These are phyloP conservation scores for Eupsilia transversa DNA, from an alignment of 2,888 invertebrate genomes.

Conservation along the genomic window DNA sequence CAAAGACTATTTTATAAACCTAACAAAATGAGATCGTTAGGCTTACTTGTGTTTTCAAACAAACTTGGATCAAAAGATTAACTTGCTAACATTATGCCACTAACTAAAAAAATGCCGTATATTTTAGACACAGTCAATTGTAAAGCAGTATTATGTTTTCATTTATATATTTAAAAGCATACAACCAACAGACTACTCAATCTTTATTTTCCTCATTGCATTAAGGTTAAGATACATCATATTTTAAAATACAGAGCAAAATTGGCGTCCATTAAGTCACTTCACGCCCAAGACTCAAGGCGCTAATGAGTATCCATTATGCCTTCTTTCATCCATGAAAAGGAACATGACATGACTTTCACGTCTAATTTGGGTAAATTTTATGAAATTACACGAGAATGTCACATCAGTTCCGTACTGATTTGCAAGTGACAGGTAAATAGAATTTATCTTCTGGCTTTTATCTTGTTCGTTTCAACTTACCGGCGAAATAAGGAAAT, in stretches of 20 bases:
- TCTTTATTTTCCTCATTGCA: conserved; percentile 19
- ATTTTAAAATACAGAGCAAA: conserved; percentile 27
- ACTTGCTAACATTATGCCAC: background rate
- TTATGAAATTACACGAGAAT: conserved; percentile 53
- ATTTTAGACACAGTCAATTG: background rate
- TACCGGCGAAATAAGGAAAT: conserved; percentile 37
- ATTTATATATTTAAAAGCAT: conserved; percentile 10
- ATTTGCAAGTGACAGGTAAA: conserved; percentile 57
- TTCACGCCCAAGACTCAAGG: conserved; percentile 41
- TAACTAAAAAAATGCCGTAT: background rate
- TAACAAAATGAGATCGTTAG: background rate
- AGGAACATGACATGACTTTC: conserved; percentile 52
- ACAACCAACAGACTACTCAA: background rate
- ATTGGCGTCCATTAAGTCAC: conserved; percentile 51
- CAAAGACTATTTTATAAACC: background rate
- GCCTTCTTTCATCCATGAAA: conserved; percentile 54
- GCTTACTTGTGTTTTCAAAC: background rate
- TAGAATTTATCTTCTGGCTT: conserved; percentile 47
- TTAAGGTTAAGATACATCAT: conserved; percentile 23
- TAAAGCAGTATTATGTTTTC: background rate
- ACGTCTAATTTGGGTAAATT: conserved; percentile 50
- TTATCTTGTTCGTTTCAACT: conserved; percentile 38
- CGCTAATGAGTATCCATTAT: conserved; percentile 58
- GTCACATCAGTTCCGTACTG: conserved; percentile 51
- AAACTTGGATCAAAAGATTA: background rate